Conservation (phyloP, 2,797 vertebrate species). For the Merluccius polli region DNA sequence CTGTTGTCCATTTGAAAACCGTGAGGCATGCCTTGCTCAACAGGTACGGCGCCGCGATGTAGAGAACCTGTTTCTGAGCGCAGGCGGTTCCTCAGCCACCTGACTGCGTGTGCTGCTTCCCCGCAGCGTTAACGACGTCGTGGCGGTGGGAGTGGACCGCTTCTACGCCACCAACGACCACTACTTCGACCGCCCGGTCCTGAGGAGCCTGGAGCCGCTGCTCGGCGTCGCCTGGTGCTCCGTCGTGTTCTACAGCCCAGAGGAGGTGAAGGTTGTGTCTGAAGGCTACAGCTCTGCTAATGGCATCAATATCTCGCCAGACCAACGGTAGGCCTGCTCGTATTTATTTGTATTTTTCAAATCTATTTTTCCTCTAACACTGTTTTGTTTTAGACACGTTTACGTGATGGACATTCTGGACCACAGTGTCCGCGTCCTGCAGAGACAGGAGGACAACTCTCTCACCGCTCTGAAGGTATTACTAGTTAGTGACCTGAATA, state of each 20-base stretch:
- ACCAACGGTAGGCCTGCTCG: constrained; percentile 74
- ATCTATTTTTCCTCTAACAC: neutral
- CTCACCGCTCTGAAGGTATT: constrained; percentile 67
- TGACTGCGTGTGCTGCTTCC: neutral
- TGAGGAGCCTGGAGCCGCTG: constrained; percentile 66
- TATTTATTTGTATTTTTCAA: neutral
- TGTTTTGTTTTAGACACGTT: constrained; percentile 56
- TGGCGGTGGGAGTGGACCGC: constrained; percentile 80
- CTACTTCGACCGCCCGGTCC: constrained; percentile 66
- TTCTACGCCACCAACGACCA: constrained; percentile 93
- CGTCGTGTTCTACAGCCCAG: constrained; percentile 86
- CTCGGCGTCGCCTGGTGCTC: constrained; percentile 75
- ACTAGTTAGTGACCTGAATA: neutral
- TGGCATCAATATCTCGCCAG: constrained; percentile 86
- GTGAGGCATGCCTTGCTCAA: constrained; percentile 81
- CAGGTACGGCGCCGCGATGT: constrained; percentile 66
- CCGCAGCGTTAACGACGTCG: constrained; percentile 85
- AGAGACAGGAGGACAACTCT: constrained; percentile 58
- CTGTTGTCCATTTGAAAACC: constrained; percentile 83
- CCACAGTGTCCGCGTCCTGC: constrained; percentile 66
- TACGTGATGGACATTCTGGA: constrained; percentile 65
- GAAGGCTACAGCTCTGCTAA: constrained; percentile 79
- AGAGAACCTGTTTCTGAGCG: no score
- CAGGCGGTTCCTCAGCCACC: no score
- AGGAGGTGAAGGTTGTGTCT: constrained; percentile 82